Evolutionary conservation across 2,797 vertebrate species (phyloP).

Genomic region (Holocentrus rufus): DNA sequence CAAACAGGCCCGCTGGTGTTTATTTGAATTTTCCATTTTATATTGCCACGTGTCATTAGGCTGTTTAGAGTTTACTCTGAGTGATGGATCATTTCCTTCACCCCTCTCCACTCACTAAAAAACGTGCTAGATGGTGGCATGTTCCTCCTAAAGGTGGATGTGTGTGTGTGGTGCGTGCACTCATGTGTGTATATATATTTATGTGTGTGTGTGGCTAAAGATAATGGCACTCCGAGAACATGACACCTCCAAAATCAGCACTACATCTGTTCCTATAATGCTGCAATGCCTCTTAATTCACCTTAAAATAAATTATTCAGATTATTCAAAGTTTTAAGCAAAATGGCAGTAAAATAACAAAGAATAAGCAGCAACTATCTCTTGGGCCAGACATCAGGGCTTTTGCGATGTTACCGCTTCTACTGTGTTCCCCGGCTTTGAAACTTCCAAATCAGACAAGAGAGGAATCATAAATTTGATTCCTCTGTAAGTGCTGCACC

Average conservation of each 20-base stretch:
- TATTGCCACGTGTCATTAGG: constrained; percentile 85
- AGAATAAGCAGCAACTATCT: constrained; percentile 24
- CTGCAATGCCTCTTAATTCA: neutral
- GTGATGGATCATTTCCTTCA: constrained; percentile 85
- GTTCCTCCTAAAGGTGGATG: constrained; percentile 53
- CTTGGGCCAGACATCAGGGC: constrained; percentile 51
- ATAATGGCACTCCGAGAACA: constrained; percentile 37
- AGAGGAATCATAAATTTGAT: constrained; percentile 73
- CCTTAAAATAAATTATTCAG: neutral
- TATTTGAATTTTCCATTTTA: constrained; percentile 91
- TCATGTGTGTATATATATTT: neutral
- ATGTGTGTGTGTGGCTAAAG: constrained; percentile 18
- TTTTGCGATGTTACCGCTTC: constrained; percentile 56
- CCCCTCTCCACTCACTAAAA: constrained; percentile 52
- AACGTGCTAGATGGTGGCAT: constrained; percentile 48
- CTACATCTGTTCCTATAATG: neutral
- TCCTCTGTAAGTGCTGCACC: constrained; percentile 73
- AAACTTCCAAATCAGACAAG: constrained; percentile 64
- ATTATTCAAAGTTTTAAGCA: neutral
- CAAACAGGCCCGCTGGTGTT: constrained; percentile 84
- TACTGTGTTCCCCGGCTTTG: constrained; percentile 42
- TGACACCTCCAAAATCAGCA: constrained; percentile 20
- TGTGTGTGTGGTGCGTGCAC: constrained; percentile 16
- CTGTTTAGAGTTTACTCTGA: constrained; percentile 83
- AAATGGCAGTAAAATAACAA: constrained; percentile 17